Base-by-base conservation (phyloP, 2,888 invertebrate genomes). In the Drosophila multiciliata region DNA sequence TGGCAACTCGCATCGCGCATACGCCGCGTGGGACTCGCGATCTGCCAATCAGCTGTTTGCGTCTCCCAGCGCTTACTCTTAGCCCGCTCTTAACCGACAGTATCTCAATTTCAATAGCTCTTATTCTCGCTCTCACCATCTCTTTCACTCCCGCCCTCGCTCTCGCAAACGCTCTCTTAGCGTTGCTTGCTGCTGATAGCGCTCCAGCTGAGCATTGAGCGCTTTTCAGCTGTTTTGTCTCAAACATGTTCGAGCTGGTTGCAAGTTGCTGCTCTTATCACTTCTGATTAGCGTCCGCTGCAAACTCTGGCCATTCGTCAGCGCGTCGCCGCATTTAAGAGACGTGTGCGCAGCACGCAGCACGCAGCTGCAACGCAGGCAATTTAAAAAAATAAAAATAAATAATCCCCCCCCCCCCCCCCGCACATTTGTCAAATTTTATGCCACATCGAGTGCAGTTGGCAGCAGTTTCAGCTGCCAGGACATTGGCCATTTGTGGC, bases 171-270 rank as follows among this genome's bases (percentile, higher is more conserved):
- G n/a, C 23, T n/a, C 26, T 49, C 26, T 29, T 26, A n/a, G 38
- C 17, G 45, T 15, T 15, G 45, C 45, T 15, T n/a, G 35, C 8
- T 26, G 54, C 9, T 6, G 26, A 49, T 26, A 26, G 35, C 35
- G 17, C 64, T 65, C 63, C 77, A 59, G 36, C 23, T 26, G 23
- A n/a, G 9, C 62, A 49, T 75, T 80, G 82, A 82, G 82, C 45
- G 70, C 52, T 49, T 71, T 83, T 73, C 26, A 35, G 32, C 64
- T 8, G 15, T 73, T 83, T 79, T 63, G 49, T 53, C 75, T 83
- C 76, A 66, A 83, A 83, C 82, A 83, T 83, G 82, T 83, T 83
- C 23, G 83, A 83, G 38, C 36, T 49, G 71, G 70, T 66, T 80
- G 79, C 68, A 64, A 64, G 76, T 50, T 66, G 72, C 57, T 23